Conservation (phyloP, 2,888 invertebrate genomes). For the Polyommatus iphigenia region DNA sequence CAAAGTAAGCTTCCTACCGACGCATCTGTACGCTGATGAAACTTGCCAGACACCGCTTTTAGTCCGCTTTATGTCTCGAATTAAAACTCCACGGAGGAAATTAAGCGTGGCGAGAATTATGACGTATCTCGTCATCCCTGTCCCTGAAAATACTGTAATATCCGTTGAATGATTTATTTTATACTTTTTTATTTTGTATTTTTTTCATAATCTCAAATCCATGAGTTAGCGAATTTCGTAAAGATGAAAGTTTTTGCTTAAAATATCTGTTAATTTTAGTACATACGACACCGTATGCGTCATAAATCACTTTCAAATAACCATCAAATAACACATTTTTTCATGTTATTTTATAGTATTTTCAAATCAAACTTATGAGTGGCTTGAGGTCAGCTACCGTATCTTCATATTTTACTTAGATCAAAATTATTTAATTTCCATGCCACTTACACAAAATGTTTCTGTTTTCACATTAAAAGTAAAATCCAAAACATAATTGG, state of each 20-base stretch:
- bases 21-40: slow-evolving; percentile 77
- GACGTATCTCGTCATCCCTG: slow-evolving; percentile 40
- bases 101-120: slow-evolving; percentile 71
- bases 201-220: too few species aligned
- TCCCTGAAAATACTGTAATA: slow-evolving; percentile 13
- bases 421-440: too few species aligned
- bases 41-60: slow-evolving; percentile 79
- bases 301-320: too few species aligned
- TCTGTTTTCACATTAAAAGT: neutral
- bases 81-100: slow-evolving; percentile 78
- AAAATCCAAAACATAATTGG: neutral
- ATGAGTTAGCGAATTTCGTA: too few species aligned
- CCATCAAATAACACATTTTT: too few species aligned
- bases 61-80: slow-evolving; percentile 75
- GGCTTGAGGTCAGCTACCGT: too few species aligned
- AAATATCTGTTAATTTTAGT: too few species aligned
- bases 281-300: too few species aligned
- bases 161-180: neutral
- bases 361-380: too few species aligned
- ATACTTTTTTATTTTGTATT: neutral
- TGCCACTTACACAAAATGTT: neutral
- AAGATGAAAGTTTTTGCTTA: too few species aligned
- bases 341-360: too few species aligned
- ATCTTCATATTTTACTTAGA: too few species aligned
- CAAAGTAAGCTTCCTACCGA: slow-evolving; percentile 77